These are phyloP conservation scores for Sebastes cheni DNA, from an alignment of 2,797 vertebrate genomes.

Conservation along the genomic window DNA sequence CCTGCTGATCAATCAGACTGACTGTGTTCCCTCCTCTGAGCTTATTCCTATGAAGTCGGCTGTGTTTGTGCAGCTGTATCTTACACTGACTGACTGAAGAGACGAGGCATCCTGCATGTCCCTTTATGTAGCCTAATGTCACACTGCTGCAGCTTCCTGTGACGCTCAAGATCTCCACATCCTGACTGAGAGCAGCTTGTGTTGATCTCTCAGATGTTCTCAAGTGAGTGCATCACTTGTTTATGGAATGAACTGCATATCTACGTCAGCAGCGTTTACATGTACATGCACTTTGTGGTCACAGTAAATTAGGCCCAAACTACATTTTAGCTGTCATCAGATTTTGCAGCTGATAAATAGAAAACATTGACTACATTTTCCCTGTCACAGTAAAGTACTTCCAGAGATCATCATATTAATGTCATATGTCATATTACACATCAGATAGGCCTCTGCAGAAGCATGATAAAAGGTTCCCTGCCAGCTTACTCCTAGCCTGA, in stretches of 20 bases:
- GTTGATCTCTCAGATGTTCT: constrained; percentile 22
- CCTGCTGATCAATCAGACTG: constrained; percentile 25
- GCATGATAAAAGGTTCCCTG: background rate
- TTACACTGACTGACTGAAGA: constrained; percentile 14
- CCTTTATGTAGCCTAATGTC: constrained; percentile 40
- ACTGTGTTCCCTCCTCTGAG: constrained; percentile 15
- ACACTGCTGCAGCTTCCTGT: constrained; percentile 64
- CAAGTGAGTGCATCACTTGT: constrained; percentile 15
- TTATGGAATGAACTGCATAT: constrained; percentile 21
- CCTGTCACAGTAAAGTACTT: background rate
- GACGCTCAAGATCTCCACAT: constrained; percentile 37
- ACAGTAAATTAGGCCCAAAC: background rate
- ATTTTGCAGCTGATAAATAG: background rate
- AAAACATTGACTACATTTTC: background rate
- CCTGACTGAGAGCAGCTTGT: constrained; percentile 23
- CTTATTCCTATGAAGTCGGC: constrained; percentile 19
- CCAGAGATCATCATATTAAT: too few relatives aligned
- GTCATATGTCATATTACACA: background rate
- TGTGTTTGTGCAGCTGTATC: constrained; percentile 62
- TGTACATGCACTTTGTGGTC: background rate
- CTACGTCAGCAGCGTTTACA: constrained; percentile 6
- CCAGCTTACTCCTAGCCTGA: background rate
- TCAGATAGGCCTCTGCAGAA: constrained; percentile 11
- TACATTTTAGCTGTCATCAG: background rate
- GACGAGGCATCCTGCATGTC: constrained; percentile 25